Evolutionary conservation across 2,113 vertebrate species (phyloP), one percentile per base, ranked within the genome.

Genomic region (Hippolais icterina): DNA sequence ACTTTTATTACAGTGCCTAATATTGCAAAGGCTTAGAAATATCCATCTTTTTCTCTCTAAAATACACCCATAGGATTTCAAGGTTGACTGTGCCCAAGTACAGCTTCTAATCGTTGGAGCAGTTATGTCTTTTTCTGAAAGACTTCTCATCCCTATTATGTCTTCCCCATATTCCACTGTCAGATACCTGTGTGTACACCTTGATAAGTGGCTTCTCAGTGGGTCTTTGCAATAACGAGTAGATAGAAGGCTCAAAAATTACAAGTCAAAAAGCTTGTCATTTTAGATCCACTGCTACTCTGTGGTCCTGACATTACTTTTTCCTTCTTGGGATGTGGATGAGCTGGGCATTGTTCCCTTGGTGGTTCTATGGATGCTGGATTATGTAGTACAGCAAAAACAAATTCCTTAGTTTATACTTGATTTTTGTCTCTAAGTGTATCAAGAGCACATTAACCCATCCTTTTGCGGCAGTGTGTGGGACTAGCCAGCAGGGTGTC

Each of bases 401-500:
- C 11, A 76, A 80, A 65, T 76, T 88, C 49, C 71, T 88, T 41
- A 7, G 6, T 52, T 91, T 75, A 28, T 78, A 13, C 49, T 66
- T 37, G 5, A n/a, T 87, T 85, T 94, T 68, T 20, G 42, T 63
- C 14, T 71, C 29, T 66, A 2, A 2, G 0, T 15, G 10, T 56
- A 31, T 60, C 21, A 84, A 60, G 59, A 56, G 10, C 8, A 42
- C 25, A 37, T 68, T 72, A 71, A 56, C 41, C 8, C 22, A 92
- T 71, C n/a, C 10, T 41, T 76, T 56, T 71, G 21, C 5, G 0
- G 0, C 10, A 11, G 12, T 4, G 3, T 47, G 21, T 47, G 57
- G 33, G 8, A 12, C 11, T 35, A 37, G 25, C 29, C 53, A 56
- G n/a, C 6, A 0, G 49, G 10, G 20, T 76, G 21, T 68, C 35